Conservation (phyloP, 2,888 invertebrate species). For the Leucania comma region DNA sequence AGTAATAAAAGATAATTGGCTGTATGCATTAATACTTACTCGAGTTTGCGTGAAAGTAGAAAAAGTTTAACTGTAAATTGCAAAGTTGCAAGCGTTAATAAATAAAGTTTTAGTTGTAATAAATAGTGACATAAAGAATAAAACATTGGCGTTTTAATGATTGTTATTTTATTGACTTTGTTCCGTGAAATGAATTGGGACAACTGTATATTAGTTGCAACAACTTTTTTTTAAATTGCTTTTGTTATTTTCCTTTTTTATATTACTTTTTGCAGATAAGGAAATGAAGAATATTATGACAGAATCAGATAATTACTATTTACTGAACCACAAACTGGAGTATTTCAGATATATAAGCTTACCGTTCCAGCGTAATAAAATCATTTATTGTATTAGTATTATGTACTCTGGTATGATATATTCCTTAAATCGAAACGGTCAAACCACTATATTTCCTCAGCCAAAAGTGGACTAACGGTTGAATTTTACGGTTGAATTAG, state of each 20-base stretch:
- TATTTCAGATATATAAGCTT: too few species aligned
- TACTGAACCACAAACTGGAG: too few species aligned
- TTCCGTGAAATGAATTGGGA: not conserved
- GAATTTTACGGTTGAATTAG: too few species aligned
- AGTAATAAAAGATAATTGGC: conserved; percentile 63
- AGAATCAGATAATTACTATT: not conserved
- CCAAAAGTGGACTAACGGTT: not conserved
- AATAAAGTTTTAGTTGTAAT: conserved; percentile 44
- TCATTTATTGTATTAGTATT: not conserved
- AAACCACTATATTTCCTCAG: not conserved
- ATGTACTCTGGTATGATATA: not conserved
- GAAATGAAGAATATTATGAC: not conserved
- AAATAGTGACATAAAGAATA: conserved; percentile 3
- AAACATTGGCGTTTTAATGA: conserved; percentile 5
- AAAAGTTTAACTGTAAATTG: conserved; percentile 64
- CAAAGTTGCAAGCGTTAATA: conserved; percentile 61
- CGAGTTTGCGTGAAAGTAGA: conserved; percentile 63
- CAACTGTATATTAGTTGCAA: not conserved
- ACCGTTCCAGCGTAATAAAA: not conserved
- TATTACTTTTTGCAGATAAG: not conserved
- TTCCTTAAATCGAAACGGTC: not conserved
- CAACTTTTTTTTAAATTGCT: too few species aligned
- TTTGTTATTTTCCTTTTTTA: too few species aligned
- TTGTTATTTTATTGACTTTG: conserved; percentile 14
- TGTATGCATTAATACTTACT: conserved; percentile 51